Percentiles rank a stretch among this genome's conserved stretches.
Evolutionary conservation across 2,888 invertebrate genomes (phyloP).

Genomic region (Thyatira batis): DNA sequence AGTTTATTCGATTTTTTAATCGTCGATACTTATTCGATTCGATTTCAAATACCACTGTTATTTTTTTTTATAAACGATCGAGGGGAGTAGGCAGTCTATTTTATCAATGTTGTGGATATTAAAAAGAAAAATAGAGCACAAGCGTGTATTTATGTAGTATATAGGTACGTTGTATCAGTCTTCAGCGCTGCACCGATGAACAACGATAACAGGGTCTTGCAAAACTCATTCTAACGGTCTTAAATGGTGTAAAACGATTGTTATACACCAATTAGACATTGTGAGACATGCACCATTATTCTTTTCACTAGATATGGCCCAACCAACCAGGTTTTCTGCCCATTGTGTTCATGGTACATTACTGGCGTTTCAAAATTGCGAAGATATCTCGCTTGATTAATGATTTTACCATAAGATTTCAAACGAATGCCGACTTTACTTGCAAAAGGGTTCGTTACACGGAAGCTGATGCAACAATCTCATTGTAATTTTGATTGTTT

Average conservation of each 20-base stretch:
- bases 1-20: too few species aligned
- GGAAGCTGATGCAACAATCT: slow-evolving; percentile 24
- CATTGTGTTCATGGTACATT: slow-evolving; percentile 71
- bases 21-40: too few species aligned
- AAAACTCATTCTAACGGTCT: slow-evolving; percentile 24
- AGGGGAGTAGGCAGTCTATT: too few species aligned
- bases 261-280: slow-evolving; percentile 46
- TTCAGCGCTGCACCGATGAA: slow-evolving; percentile 10
- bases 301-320: slow-evolving; percentile 41
- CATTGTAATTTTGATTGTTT: slow-evolving; percentile 15
- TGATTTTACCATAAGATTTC: slow-evolving; percentile 76
- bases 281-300: slow-evolving; percentile 50
- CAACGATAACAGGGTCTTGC: slow-evolving; percentile 23
- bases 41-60: too few species aligned
- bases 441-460: slow-evolving; percentile 35
- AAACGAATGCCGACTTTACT: slow-evolving; percentile 27
- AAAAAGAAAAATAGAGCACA: too few species aligned
- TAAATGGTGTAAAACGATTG: slow-evolving; percentile 59
- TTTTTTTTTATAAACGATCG: too few species aligned
- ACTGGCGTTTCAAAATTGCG: slow-evolving; percentile 49
- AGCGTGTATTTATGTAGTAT: too few species aligned
- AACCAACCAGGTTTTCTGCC: slow-evolving; percentile 32
- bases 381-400: slow-evolving; percentile 70
- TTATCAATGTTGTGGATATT: too few species aligned
- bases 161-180: slow-evolving; percentile 1